Conservation (phyloP, 2,888 invertebrate species). For the Melanchra persicariae region DNA sequence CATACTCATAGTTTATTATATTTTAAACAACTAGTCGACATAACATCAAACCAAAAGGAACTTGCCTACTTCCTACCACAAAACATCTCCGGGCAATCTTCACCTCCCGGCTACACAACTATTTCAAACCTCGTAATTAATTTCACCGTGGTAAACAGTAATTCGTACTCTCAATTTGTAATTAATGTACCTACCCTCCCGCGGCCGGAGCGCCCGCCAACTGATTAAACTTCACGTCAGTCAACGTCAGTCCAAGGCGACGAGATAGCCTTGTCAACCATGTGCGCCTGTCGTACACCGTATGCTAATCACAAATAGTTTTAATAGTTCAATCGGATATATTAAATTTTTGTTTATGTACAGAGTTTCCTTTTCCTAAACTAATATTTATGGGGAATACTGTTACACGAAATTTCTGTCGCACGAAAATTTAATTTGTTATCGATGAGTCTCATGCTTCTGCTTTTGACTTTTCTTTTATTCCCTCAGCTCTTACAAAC, state of each 20-base stretch:
- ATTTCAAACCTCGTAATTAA: slow-evolving; percentile 36
- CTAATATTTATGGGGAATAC: background rate
- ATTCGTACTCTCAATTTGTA: slow-evolving; percentile 46
- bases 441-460: too few species aligned
- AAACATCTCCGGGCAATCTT: background rate
- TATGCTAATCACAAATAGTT: slow-evolving; percentile 40
- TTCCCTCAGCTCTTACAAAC: too few species aligned
- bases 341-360: slow-evolving; percentile 37
- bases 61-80: background rate
- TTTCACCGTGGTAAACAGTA: slow-evolving; percentile 33
- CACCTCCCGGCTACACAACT: slow-evolving; percentile 6
- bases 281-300: slow-evolving; percentile 9
- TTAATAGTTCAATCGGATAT: slow-evolving; percentile 38
- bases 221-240: slow-evolving; percentile 60
- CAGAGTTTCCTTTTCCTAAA: slow-evolving; percentile 35
- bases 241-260: slow-evolving; percentile 53
- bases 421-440: background rate
- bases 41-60: background rate
- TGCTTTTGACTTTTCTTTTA: too few species aligned
- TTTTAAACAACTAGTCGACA: background rate
- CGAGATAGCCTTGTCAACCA: slow-evolving; percentile 42
- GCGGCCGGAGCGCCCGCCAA: slow-evolving; percentile 32
- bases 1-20: too few species aligned
- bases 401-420: background rate
- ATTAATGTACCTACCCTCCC: slow-evolving; percentile 40